Conservation (phyloP, 1,140 invertebrate species). For the Drosophila micromelanica region DNA sequence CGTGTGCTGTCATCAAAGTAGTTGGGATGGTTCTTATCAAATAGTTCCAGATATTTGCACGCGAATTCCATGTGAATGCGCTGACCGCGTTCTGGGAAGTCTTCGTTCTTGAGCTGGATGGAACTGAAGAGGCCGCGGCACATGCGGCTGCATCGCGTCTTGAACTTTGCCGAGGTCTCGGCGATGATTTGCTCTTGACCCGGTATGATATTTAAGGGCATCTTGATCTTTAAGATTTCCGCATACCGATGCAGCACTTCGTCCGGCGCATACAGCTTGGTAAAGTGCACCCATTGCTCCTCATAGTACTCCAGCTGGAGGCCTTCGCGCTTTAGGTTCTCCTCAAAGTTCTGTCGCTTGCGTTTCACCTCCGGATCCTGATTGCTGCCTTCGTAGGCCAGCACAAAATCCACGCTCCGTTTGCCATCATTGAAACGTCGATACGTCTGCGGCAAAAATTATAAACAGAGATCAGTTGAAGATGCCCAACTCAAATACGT, state of each 20-base stretch:
- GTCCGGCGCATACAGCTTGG: conserved; percentile 92
- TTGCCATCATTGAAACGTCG: conserved; percentile 83
- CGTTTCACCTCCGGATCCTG: conserved; percentile 84
- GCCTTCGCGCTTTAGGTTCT: conserved; percentile 87
- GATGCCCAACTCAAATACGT: not conserved
- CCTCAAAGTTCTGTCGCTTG: conserved; percentile 87
- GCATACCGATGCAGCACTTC: conserved; percentile 92
- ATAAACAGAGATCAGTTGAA: conserved; percentile 3
- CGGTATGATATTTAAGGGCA: conserved; percentile 90
- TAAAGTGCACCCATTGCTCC: conserved; percentile 86
- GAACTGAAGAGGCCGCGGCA: conserved; percentile 69
- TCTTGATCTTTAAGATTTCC: conserved; percentile 94
- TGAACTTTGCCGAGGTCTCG: conserved; percentile 55
- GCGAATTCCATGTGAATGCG: conserved; percentile 88
- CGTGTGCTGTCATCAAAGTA: conserved; percentile 91
- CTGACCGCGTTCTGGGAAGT: conserved; percentile 86
- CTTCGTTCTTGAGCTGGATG: conserved; percentile 84
- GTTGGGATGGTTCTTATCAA: conserved; percentile 88
- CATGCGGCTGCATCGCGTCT: conserved; percentile 50
- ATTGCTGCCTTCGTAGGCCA: conserved; percentile 87
- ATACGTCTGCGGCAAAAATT: conserved; percentile 69
- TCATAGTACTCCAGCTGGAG: conserved; percentile 87
- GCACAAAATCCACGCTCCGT: conserved; percentile 87
- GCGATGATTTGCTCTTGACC: conserved; percentile 72
- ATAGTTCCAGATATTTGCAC: conserved; percentile 90